phyloP scores from a whole-genome alignment of 2,113 vertebrate genomes.

The Balaenoptera acutorostrata region DNA sequence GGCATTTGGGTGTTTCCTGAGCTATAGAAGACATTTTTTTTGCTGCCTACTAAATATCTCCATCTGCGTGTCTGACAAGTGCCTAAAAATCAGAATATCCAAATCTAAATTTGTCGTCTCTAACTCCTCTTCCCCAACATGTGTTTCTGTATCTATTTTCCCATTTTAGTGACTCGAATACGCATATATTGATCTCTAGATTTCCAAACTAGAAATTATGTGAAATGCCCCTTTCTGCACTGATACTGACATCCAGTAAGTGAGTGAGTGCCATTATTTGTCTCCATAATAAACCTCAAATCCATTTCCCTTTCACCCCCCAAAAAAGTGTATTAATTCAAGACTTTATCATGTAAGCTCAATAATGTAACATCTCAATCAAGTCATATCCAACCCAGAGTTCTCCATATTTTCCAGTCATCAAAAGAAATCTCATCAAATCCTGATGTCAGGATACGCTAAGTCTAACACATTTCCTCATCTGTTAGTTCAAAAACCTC shows the following conservation, averaged over 20 bases:
- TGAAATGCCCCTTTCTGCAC: background rate
- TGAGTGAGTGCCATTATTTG: background rate
- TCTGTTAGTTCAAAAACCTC: background rate
- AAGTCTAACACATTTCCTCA: conserved; percentile 19
- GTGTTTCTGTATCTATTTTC: background rate
- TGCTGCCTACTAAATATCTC: background rate
- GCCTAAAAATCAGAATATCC: background rate
- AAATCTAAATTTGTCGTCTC: background rate
- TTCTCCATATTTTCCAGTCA: conserved; percentile 1
- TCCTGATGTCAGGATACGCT: background rate
- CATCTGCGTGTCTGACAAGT: background rate
- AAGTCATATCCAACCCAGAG: background rate
- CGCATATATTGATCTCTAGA: background rate
- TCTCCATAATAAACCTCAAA: background rate
- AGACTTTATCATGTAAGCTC: background rate
- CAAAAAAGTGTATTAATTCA: background rate
- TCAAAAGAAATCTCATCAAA: conserved; percentile 7
- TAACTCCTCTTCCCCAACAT: background rate
- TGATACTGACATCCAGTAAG: background rate
- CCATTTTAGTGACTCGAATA: background rate
- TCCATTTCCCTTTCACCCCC: background rate
- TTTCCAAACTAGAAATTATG: background rate
- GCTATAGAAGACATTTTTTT: background rate
- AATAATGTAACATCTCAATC: background rate
- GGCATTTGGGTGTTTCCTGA: background rate